A percentile compares a stretch with the other conserved stretches of the same genome.
Conservation (phyloP, 1,140 invertebrate species). For the Drosophila nikananu region DNA sequence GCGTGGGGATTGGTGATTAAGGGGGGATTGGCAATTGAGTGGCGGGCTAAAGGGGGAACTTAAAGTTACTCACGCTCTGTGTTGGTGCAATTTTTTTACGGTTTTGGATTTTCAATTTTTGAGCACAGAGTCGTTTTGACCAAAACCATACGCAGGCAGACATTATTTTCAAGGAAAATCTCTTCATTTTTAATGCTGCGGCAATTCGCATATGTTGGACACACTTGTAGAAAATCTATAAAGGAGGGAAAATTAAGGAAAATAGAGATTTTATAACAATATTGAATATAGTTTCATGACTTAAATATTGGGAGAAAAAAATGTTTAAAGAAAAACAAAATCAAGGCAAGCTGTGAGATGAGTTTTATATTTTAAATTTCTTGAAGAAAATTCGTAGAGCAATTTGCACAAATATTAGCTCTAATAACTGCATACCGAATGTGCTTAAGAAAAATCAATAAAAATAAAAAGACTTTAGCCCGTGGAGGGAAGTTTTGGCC, state of each 20-base stretch:
- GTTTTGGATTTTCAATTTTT: conserved; percentile 74
- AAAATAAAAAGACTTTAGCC: conserved; percentile 27
- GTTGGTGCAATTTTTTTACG: conserved; percentile 64
- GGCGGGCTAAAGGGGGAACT: neutral
- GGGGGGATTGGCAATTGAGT: neutral
- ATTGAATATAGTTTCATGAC: too few relatives aligned
- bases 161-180: conserved; percentile 82
- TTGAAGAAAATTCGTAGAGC: neutral
- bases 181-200: conserved; percentile 78
- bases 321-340: neutral
- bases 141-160: conserved; percentile 66
- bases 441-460: conserved; percentile 43
- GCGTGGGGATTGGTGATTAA: conserved; percentile 16
- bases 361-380: neutral
- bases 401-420: too few relatives aligned
- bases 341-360: too few relatives aligned
- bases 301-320: neutral
- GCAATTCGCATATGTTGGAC: conserved; percentile 63
- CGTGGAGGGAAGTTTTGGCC: conserved; percentile 24
- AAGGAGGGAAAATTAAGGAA: neutral
- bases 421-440: neutral
- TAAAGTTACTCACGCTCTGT: conserved; percentile 64
- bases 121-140: conserved; percentile 76
- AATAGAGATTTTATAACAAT: neutral
- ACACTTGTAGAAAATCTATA: conserved; percentile 6